These are phyloP conservation scores for Oophaga sylvatica DNA, from an alignment of 2,797 vertebrate genomes.

Conservation along the genomic window DNA sequence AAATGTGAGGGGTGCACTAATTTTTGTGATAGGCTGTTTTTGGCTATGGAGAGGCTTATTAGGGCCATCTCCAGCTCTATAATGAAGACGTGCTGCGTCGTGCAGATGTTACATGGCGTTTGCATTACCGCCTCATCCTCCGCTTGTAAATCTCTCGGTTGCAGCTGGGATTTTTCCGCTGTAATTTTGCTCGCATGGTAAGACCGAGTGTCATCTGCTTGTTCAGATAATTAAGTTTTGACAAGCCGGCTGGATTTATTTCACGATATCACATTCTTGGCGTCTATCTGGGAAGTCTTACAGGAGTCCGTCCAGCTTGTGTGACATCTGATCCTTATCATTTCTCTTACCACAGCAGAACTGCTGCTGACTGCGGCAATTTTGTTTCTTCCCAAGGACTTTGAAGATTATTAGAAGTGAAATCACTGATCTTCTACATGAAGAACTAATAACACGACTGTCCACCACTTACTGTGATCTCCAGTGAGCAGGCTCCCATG, in stretches of 20 bases:
- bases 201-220: slow-evolving; percentile 3
- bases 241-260: slow-evolving; percentile 30
- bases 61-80: neutral
- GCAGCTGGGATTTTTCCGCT: neutral
- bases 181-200: slow-evolving; percentile 6
- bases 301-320: neutral
- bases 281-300: neutral
- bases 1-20: no score
- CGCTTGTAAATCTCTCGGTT: neutral
- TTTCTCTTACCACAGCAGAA: slow-evolving; percentile 12
- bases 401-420: neutral
- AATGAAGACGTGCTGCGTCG: neutral
- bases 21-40: no score
- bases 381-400: neutral
- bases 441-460: neutral
- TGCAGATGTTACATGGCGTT: neutral
- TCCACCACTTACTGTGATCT: neutral
- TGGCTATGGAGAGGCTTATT: neutral
- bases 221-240: slow-evolving; percentile 29
- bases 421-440: neutral
- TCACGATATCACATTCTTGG: slow-evolving; percentile 33
- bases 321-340: slow-evolving; percentile 44
- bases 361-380: slow-evolving; percentile 20
- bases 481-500: neutral
- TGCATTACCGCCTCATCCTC: neutral